Conservation (phyloP, 2,888 invertebrate genomes). For the Drosophila greeni region DNA sequence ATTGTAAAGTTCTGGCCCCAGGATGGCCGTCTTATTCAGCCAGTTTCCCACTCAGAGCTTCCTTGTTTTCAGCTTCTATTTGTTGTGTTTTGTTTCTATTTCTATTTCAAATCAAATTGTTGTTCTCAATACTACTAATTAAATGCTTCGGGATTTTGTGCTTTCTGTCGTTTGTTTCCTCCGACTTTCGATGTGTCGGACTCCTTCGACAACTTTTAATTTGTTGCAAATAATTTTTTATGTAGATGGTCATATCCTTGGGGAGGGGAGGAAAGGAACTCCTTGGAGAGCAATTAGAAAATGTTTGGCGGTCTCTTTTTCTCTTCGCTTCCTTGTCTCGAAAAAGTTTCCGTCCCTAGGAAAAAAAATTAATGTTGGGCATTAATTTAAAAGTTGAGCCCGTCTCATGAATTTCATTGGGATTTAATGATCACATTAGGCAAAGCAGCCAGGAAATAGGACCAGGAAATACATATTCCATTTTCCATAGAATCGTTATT, state of each 20-base stretch:
- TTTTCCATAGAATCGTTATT: slow-evolving; percentile 6
- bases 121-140: slow-evolving; percentile 50
- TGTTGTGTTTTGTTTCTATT: slow-evolving; percentile 4
- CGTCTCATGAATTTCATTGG: slow-evolving; percentile 46
- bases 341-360: slow-evolving; percentile 27
- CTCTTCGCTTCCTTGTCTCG: not conserved
- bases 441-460: not conserved
- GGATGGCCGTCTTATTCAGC: not conserved
- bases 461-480: slow-evolving; percentile 15
- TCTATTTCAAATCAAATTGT: slow-evolving; percentile 35
- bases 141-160: slow-evolving; percentile 41
- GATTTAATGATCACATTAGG: slow-evolving; percentile 51
- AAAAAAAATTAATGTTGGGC: slow-evolving; percentile 51
- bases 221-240: slow-evolving; percentile 54
- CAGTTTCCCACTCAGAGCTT: not conserved
- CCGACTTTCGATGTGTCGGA: slow-evolving; percentile 12
- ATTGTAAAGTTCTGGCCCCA: slow-evolving; percentile 29
- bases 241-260: slow-evolving; percentile 20
- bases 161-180: slow-evolving; percentile 7
- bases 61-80: slow-evolving; percentile 1
- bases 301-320: slow-evolving; percentile 41
- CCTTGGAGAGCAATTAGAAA: slow-evolving; percentile 63
- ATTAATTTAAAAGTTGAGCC: slow-evolving; percentile 54
- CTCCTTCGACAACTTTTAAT: slow-evolving; percentile 43
- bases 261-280: slow-evolving; percentile 24